Evolutionary conservation across 2,113 vertebrate species (phyloP).

Genomic region (Chloroceryle aenea): DNA sequence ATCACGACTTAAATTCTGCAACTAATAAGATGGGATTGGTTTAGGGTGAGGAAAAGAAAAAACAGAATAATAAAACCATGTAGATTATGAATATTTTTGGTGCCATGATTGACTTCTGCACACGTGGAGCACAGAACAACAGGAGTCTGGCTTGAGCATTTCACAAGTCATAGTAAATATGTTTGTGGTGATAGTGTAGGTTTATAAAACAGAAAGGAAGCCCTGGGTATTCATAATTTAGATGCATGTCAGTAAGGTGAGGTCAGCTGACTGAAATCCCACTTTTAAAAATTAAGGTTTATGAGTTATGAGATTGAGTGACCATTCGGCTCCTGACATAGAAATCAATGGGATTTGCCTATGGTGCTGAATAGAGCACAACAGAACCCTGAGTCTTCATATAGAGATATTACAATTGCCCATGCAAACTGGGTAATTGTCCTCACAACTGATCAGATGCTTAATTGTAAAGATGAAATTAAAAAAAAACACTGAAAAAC

Average conservation of each 20-base stretch:
- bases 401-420: neutral
- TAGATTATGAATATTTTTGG: neutral
- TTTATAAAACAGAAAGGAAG: neutral
- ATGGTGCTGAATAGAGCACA: neutral
- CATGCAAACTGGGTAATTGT: neutral
- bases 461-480: neutral
- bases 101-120: neutral
- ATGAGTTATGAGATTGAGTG: neutral
- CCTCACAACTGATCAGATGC: neutral
- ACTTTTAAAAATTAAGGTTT: neutral
- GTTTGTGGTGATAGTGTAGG: neutral
- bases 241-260: neutral
- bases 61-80: neutral
- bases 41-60: neutral
- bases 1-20: neutral
- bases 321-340: neutral
- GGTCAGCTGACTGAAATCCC: neutral
- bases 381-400: neutral
- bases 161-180: neutral
- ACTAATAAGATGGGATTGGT: neutral
- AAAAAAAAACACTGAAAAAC: neutral
- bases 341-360: neutral
- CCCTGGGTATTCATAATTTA: neutral
- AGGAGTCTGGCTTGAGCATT: neutral
- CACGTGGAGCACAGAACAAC: neutral